These are phyloP conservation scores for Crotalus helleri DNA, from an alignment of 2,113 vertebrate species.

Conservation along the genomic window DNA sequence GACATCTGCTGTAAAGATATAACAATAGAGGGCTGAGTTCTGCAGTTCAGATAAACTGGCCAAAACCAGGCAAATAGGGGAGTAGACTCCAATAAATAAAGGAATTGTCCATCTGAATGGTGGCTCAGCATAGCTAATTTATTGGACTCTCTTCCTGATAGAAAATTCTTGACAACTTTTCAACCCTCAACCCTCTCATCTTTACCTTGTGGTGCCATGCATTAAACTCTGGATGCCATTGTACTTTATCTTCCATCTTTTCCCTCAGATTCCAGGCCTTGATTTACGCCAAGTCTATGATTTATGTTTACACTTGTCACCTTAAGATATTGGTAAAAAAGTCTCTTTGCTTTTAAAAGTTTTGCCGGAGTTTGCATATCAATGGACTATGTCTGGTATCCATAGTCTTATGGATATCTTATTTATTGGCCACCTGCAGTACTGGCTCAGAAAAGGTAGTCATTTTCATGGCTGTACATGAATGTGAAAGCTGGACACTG, in stretches of 20 bases:
- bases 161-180: background rate
- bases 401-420: background rate
- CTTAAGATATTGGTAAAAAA: background rate
- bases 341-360: background rate
- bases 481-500: background rate
- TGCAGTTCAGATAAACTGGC: background rate
- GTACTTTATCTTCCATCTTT: background rate
- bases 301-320: background rate
- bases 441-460: background rate
- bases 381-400: background rate
- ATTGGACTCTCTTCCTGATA: background rate
- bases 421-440: background rate
- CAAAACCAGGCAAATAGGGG: background rate
- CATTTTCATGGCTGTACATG: background rate
- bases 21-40: background rate
- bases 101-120: background rate
- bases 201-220: background rate
- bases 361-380: background rate
- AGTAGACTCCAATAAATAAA: background rate
- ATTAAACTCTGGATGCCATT: background rate
- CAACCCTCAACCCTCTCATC: background rate
- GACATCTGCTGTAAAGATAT: background rate
- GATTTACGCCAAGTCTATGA: background rate
- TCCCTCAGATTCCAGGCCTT: background rate
- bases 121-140: background rate